Percentiles rank a stretch among this genome's conserved stretches.
Conservation (phyloP, 2,113 vertebrate species). For the Columbina picui region DNA sequence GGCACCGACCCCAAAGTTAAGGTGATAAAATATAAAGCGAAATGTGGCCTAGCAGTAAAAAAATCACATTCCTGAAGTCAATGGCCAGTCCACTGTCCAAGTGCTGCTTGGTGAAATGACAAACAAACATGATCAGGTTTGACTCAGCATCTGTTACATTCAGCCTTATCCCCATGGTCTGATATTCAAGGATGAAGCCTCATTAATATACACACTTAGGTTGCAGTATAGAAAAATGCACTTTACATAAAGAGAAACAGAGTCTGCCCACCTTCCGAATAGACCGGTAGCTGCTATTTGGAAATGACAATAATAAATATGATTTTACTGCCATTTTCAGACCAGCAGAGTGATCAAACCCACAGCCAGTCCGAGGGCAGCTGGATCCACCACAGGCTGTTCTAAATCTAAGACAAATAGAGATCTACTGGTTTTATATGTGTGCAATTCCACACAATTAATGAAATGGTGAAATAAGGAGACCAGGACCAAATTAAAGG, state of each 20-base stretch:
- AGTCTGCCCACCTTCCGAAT: neutral
- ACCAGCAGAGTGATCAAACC: neutral
- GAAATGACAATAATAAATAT: neutral
- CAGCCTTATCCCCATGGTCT: neutral
- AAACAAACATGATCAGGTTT: neutral
- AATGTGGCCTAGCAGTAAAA: neutral
- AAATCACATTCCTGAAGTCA: neutral
- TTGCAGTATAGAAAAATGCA: neutral
- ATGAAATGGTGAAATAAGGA: neutral
- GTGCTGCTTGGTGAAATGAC: neutral
- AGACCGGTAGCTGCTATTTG: neutral
- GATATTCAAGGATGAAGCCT: neutral
- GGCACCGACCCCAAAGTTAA: neutral
- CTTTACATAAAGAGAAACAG: neutral
- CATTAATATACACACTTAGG: neutral
- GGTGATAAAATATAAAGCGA: neutral
- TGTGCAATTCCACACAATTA: neutral
- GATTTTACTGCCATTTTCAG: neutral
- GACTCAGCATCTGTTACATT: neutral
- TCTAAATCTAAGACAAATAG: neutral
- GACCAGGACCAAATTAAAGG: neutral
- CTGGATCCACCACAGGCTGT: neutral
- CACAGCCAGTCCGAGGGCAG: neutral
- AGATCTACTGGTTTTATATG: neutral
- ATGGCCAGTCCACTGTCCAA: rapidly evolving